These are phyloP conservation scores for Colossoma macropomum DNA, from an alignment of 2,113 vertebrate genomes.

Conservation along the genomic window DNA sequence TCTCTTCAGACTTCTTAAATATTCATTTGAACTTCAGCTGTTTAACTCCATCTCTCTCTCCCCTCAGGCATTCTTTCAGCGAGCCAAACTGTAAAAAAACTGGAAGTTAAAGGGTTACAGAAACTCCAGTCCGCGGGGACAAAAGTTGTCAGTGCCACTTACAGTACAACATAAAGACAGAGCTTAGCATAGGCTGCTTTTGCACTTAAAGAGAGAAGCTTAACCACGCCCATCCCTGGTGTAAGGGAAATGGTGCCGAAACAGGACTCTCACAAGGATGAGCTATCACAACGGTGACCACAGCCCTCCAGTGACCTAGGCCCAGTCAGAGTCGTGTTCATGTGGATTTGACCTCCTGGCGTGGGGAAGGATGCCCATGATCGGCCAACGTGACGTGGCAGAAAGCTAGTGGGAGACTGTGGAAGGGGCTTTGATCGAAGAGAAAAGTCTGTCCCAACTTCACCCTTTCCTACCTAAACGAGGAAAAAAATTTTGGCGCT, in stretches of 20 bases:
- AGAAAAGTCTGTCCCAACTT: slow-evolving; percentile 10
- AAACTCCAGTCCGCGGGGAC: slow-evolving; percentile 43
- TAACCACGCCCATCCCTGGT: slow-evolving; percentile 58
- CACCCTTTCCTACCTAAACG: slow-evolving; percentile 23
- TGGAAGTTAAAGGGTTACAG: slow-evolving; percentile 53
- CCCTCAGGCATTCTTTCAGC: slow-evolving; percentile 91
- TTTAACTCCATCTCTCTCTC: neutral
- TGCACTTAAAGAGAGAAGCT: slow-evolving; percentile 70
- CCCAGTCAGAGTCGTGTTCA: slow-evolving; percentile 58
- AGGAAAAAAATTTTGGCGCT: slow-evolving; percentile 26
- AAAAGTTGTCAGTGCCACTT: slow-evolving; percentile 48
- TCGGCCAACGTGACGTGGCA: slow-evolving; percentile 40
- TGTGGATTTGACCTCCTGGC: slow-evolving; percentile 24
- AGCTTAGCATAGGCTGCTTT: slow-evolving; percentile 71
- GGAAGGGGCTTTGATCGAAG: slow-evolving; percentile 27
- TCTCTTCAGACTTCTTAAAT: neutral
- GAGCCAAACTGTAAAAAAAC: slow-evolving; percentile 87
- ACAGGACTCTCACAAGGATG: slow-evolving; percentile 29
- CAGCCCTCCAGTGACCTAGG: slow-evolving; percentile 27
- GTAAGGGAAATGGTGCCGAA: slow-evolving; percentile 31
- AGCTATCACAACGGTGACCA: slow-evolving; percentile 11
- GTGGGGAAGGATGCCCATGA: slow-evolving; percentile 21
- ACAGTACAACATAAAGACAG: slow-evolving; percentile 49
- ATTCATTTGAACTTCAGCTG: neutral
- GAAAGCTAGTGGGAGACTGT: slow-evolving; percentile 31